Conservation (phyloP, 2,888 invertebrate genomes). For the Hyalella azteca region DNA sequence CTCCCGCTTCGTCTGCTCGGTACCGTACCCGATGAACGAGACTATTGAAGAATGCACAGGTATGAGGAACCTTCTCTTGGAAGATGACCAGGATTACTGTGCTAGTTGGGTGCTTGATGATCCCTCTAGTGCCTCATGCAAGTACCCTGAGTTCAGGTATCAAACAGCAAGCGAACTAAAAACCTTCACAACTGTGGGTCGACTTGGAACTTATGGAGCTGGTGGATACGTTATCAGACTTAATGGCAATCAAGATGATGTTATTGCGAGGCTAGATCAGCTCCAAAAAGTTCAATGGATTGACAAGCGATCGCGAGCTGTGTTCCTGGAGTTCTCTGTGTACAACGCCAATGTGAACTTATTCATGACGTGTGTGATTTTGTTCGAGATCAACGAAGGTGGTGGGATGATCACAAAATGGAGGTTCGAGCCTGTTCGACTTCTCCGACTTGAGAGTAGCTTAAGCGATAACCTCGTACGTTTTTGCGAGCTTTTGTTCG, state of each 20-base stretch:
- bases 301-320: constrained; percentile 65
- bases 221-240: constrained; percentile 64
- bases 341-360: constrained; percentile 65
- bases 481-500: constrained; percentile 63
- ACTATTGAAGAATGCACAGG: constrained; percentile 59
- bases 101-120: constrained; percentile 59
- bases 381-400: constrained; percentile 58
- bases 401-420: constrained; percentile 59
- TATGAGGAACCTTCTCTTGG: constrained; percentile 58
- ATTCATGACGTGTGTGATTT: constrained; percentile 59
- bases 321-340: constrained; percentile 67
- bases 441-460: constrained; percentile 31
- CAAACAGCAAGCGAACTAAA: constrained; percentile 61
- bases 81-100: constrained; percentile 60
- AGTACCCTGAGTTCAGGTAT: constrained; percentile 60
- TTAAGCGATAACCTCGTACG: constrained; percentile 62
- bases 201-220: constrained; percentile 64
- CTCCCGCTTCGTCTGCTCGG: constrained; percentile 50
- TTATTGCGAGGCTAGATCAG: constrained; percentile 61
- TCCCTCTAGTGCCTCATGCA: constrained; percentile 15
- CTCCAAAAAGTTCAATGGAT: constrained; percentile 64
- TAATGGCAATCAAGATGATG: constrained; percentile 59
- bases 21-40: constrained; percentile 57
- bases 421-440: constrained; percentile 54
- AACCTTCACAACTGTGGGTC: constrained; percentile 64